Evolutionary conservation across 2,797 vertebrate genomes (phyloP), one percentile per base, ranked within the genome.

Genomic region (Sebastes nivosus): DNA sequence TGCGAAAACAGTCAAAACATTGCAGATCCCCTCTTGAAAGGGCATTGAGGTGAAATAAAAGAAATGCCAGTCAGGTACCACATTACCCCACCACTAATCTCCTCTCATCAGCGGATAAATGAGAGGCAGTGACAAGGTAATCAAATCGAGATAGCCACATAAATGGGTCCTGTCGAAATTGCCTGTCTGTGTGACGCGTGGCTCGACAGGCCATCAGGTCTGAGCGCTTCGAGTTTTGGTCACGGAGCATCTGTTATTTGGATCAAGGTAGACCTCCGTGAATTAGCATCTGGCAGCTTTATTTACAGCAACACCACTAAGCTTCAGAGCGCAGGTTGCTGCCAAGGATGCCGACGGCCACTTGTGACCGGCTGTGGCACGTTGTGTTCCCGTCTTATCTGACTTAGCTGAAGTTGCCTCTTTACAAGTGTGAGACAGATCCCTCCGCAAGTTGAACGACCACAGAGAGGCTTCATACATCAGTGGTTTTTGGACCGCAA

Each of bases 251-350:
- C 89, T 87, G 75, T 85, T 85, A 72, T 80, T 79, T 74, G 83
- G 92, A 94, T 92, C 88, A 90, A 85, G 88, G 85, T 87, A 87
- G 72, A 85, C 83, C 88, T 84, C 64, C 46, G 14, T 61, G 91
- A 89, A 91, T 93, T 94, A 93, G 83, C 82, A 87, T 91, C 92
- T 80, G 89, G 91, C 93, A 85, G 89, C 79, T 89, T 91, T 82
- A 88, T 89, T 90, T 91, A 84, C 75, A 71, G 81, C 18, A 34
- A 82, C 80, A 80, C 78, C 67, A 24, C 50, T 4, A 25, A 72
- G 82, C 79, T 85, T 85, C 66, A 50, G 72, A 30, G 68, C 14
- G n/a, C 75, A 79, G 84, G 87, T 91, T 86, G 84, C 80, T 82
- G 92, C 75, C 82, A 71, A 82, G 38, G 77, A 87, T 29, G 82